Base-by-base conservation (phyloP, 2,888 invertebrate genomes). In the Neoascia interrupta region DNA sequence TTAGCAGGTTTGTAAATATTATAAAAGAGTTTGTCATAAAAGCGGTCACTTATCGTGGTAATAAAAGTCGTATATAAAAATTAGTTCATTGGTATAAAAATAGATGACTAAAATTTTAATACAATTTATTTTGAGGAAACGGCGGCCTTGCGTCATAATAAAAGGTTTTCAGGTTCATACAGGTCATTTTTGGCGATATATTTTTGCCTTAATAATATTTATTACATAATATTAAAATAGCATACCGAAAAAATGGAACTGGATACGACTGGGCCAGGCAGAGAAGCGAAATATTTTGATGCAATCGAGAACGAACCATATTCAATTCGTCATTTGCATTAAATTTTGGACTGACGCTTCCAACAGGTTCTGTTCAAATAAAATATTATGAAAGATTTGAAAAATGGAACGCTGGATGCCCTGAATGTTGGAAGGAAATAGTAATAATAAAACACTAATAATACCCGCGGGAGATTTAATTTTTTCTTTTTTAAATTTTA, bases 231-330 rank as follows among this genome's bases (percentile, higher is more conserved):
- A n/a, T n/a, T n/a, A n/a, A n/a, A n/a, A n/a, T n/a, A n/a, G n/a
- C n/a, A n/a, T n/a, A n/a, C n/a, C 93, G 93, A 91, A 93, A 92
- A 83, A 91, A 87, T 83, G 92, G 92, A 80, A 91, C 90, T 54
- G 92, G 92, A 88, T 90, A 92, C 43, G 93, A 94, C 90, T 95
- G 94, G 11, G 94, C 93, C 70, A 93, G 93, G 87, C 94, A 94
- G 82, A 93, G 89, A 81, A 94, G 88, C 18, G 93, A 91, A 81
- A 92, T 89, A 86, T 90, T 91, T 81, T 87, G 86, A 75, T 88
- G 88, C 83, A 90, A 85, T 64, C 89, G 88, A 72, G 84, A 82
- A 1, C 86, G 86, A 90, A 91, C 86, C 90, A 90, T 88, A 89
- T 91, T 90, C 89, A 90, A 86, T 89, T 90, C 84, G 89, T 93